Conservation (phyloP, 2,797 vertebrate species). For the Sebastolobus altivelis region DNA sequence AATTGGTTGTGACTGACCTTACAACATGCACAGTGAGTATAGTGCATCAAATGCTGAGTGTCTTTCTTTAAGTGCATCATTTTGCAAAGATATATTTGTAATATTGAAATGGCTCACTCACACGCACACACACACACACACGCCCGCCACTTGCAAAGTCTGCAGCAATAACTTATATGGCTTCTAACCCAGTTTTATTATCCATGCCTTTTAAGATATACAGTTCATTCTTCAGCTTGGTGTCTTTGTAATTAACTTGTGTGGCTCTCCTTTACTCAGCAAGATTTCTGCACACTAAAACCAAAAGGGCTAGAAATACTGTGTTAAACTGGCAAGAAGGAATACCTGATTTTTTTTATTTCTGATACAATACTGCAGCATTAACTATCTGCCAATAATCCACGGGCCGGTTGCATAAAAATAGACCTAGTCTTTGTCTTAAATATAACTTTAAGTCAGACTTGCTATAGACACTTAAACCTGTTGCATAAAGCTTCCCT, state of each 20-base stretch:
- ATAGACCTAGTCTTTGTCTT: no score
- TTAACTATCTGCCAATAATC: not conserved
- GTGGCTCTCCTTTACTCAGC: not conserved
- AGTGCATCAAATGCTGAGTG: not conserved
- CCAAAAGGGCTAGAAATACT: slow-evolving; percentile 1
- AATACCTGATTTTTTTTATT: not conserved
- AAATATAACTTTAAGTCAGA: no score
- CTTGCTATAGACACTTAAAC: no score
- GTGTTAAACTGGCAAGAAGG: not conserved
- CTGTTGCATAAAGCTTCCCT: no score
- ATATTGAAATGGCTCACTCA: not conserved
- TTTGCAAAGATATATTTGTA: not conserved
- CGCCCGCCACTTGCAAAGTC: not conserved
- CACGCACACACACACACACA: not conserved
- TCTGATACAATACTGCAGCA: not conserved
- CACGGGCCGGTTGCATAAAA: no score
- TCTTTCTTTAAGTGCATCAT: not conserved
- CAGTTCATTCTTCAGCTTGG: not conserved
- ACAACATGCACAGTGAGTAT: not conserved
- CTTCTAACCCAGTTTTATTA: not conserved
- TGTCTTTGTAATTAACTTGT: not conserved
- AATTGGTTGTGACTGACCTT: not conserved
- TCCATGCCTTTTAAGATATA: not conserved
- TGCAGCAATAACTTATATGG: not conserved
- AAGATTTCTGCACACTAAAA: not conserved